These are phyloP conservation scores for Ectemnius lituratus DNA, from an alignment of 2,888 invertebrate species.

Conservation along the genomic window DNA sequence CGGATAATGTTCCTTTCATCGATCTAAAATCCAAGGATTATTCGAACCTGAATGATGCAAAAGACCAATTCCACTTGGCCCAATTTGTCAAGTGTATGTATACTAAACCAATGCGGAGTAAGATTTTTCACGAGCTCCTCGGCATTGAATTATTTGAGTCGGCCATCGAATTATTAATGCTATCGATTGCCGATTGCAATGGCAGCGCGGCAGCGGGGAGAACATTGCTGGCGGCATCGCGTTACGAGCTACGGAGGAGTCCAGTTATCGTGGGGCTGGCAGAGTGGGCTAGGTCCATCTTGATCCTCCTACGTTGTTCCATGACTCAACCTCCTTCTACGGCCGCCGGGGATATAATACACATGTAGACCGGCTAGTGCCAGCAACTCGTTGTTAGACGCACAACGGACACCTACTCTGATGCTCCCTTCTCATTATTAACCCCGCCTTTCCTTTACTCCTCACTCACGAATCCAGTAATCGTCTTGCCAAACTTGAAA, in stretches of 20 bases:
- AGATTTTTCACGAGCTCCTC: too few relatives aligned
- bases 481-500: not conserved
- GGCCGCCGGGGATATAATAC: conserved; percentile 32
- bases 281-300: conserved; percentile 55
- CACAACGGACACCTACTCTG: conserved; percentile 16
- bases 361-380: conserved; percentile 42
- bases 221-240: conserved; percentile 9
- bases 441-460: conserved; percentile 46
- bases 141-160: conserved; percentile 12
- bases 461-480: not conserved
- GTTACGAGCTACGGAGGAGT: conserved; percentile 12
- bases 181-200: conserved; percentile 15
- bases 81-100: not conserved
- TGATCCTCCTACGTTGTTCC: conserved; percentile 62
- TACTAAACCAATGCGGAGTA: not conserved
- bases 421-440: conserved; percentile 50
- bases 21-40: too few relatives aligned
- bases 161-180: conserved; percentile 13
- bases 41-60: too few relatives aligned
- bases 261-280: conserved; percentile 32
- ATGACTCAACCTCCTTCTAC: conserved; percentile 62
- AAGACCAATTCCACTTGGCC: conserved; percentile 12
- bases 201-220: not conserved
- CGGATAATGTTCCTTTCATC: too few relatives aligned
- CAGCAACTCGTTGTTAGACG: conserved; percentile 37